Evolutionary conservation across 2,888 invertebrate genomes (phyloP), one percentile per base, ranked within the genome.

Genomic region (Hypselothyrea guttata): DNA sequence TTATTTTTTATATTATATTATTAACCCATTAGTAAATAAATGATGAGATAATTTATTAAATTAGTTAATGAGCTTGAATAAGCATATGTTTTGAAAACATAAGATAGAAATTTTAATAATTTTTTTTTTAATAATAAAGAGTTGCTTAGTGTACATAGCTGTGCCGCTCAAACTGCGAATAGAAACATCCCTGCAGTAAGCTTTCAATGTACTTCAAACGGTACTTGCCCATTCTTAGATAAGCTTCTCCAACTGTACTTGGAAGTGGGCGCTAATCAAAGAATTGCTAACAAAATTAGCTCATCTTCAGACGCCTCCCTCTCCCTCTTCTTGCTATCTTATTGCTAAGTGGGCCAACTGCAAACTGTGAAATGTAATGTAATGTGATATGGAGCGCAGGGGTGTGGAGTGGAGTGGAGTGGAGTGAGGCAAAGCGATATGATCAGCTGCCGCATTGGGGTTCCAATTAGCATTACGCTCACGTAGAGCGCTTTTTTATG

Each of bases 31-130:
- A 69, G 83, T 91, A 53, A 87, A 75, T 65, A 91, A 91, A 90
- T 88, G 88, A 62, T 93, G 92, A 92, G 92, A 93, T 90, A 91
- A 91, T 38, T 68, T 82, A 72, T 69, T 84, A 79, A 84, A 83
- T 49, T 90, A 92, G 91, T 92, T 92, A 92, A 92, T 93, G 92
- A 93, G 91, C 92, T 93, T 92, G 91, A 90, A 87, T 71, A 93
- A 93, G 92, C 91, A 90, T 92, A 92, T 93, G 92, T 92, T 93
- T 93, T 93, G 93, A 93, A 93, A 93, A 92, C 92, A 92, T 92
- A 92, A 91, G 89, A 92, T 92, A 92, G 91, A 92, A 91, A 89
- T 76, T 52, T 76, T 78, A 90, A n/a, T n/a, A n/a, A n/a, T n/a
- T n/a, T n/a, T n/a, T n/a, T n/a, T n/a, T n/a, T n/a, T n/a, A n/a